phyloP scores from a whole-genome alignment of 2,888 invertebrate genomes.

The Sarcophaga subvicina region DNA sequence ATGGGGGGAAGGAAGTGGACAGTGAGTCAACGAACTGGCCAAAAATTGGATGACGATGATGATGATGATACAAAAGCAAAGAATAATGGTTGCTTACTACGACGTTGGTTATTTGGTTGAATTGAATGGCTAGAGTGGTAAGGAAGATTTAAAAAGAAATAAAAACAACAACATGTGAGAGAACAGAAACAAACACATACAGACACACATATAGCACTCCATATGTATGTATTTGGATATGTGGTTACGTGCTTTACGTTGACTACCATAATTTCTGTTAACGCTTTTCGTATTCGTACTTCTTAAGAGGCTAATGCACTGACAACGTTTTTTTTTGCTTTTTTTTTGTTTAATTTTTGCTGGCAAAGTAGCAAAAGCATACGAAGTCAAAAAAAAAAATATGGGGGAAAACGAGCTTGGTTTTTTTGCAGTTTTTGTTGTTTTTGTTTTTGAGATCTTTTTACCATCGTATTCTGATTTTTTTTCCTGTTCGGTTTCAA shows the following conservation, averaged over 20 bases:
- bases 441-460: slow-evolving; percentile 36
- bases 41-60: slow-evolving; percentile 53
- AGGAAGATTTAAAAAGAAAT: slow-evolving; percentile 13
- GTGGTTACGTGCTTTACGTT: neutral
- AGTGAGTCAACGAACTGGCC: slow-evolving; percentile 66
- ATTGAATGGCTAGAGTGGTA: slow-evolving; percentile 11
- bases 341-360: slow-evolving; percentile 39
- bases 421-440: slow-evolving; percentile 24
- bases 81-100: neutral
- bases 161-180: slow-evolving; percentile 26
- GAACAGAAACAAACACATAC: neutral
- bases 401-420: slow-evolving; percentile 60
- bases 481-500: slow-evolving; percentile 57
- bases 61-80: slow-evolving; percentile 48
- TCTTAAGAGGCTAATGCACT: slow-evolving; percentile 66
- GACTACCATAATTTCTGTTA: neutral
- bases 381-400: slow-evolving; percentile 12
- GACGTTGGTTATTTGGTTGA: slow-evolving; percentile 4
- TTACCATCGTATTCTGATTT: slow-evolving; percentile 35
- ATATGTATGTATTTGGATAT: neutral
- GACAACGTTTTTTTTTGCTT: slow-evolving; percentile 46
- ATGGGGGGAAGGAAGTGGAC: neutral
- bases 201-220: too few species aligned
- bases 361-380: slow-evolving; percentile 48
- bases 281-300: slow-evolving; percentile 36